These are phyloP conservation scores for Coturnix japonica DNA, from an alignment of 2,113 vertebrate genomes.

Conservation along the genomic window DNA sequence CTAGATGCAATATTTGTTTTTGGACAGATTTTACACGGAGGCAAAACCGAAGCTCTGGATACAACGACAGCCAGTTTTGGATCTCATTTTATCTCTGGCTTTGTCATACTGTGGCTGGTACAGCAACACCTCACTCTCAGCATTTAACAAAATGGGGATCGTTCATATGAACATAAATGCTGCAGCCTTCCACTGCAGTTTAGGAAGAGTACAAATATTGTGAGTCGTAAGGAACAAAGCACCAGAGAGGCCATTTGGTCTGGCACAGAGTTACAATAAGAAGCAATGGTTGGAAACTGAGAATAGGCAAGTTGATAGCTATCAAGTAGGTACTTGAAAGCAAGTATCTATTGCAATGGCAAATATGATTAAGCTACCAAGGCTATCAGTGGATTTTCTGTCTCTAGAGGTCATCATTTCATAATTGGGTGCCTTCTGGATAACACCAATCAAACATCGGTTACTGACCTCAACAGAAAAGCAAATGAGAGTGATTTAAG, in stretches of 20 bases:
- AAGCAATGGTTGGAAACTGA: neutral
- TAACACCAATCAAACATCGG: neutral
- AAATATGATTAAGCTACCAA: conserved; percentile 23
- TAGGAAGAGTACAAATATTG: neutral
- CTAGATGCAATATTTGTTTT: neutral
- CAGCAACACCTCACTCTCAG: neutral
- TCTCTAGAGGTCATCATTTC: conserved; percentile 9
- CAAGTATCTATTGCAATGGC: neutral
- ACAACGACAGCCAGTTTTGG: neutral
- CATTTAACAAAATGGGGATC: neutral
- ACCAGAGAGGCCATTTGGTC: neutral
- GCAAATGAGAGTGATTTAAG: neutral
- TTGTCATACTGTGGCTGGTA: neutral
- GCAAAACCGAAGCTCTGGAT: neutral
- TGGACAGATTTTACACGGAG: neutral
- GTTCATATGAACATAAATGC: neutral
- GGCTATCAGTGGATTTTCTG: neutral
- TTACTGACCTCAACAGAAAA: neutral
- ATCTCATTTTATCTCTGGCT: neutral
- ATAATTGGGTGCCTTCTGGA: conserved; percentile 2
- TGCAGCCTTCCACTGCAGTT: neutral
- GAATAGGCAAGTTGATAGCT: neutral
- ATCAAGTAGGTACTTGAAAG: neutral
- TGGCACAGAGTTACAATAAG: neutral
- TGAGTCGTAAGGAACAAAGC: neutral